A percentile compares a stretch with the other conserved stretches of the same genome.
These are phyloP conservation scores for Melieria crassipennis DNA, from an alignment of 2,888 invertebrate genomes.

Conservation along the genomic window DNA sequence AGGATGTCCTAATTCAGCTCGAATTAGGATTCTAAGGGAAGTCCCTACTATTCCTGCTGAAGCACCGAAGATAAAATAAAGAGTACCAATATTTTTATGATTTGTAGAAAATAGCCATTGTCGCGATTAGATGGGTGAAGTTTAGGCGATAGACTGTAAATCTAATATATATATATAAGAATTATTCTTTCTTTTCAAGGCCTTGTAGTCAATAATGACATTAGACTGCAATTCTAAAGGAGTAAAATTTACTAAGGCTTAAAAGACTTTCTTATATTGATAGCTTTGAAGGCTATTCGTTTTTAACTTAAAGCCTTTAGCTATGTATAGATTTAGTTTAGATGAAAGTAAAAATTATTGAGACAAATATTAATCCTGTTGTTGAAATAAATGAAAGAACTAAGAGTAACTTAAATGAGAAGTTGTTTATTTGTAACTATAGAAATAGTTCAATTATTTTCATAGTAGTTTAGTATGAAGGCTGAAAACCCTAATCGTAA, in stretches of 20 bases:
- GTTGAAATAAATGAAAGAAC: constrained; percentile 51
- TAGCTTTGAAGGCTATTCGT: constrained; percentile 74
- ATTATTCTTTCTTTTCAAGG: constrained; percentile 68
- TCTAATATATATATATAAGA: constrained; percentile 39
- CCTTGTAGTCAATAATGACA: constrained; percentile 65
- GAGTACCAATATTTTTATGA: too few species aligned
- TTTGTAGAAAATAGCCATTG: too few species aligned
- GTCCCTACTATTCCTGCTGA: too few species aligned
- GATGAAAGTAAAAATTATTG: constrained; percentile 42
- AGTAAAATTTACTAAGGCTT: constrained; percentile 65
- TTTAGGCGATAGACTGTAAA: too few species aligned
- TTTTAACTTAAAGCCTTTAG: constrained; percentile 71
- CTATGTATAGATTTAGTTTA: constrained; percentile 2
- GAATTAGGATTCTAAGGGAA: too few species aligned
- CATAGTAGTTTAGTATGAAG: constrained; percentile 67
- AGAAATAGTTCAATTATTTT: constrained; percentile 66
- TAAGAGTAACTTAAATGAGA: constrained; percentile 49
- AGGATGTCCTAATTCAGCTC: too few species aligned
- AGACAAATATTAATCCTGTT: constrained; percentile 54
- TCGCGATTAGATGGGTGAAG: too few species aligned
- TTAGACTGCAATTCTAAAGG: constrained; percentile 74
- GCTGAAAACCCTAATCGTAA: constrained; percentile 68
- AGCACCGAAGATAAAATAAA: too few species aligned
- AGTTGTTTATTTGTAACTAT: constrained; percentile 63
- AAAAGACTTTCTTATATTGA: constrained; percentile 61